phyloP scores from a whole-genome alignment of 2,113 vertebrate genomes.

The Turdus rufiventris region DNA sequence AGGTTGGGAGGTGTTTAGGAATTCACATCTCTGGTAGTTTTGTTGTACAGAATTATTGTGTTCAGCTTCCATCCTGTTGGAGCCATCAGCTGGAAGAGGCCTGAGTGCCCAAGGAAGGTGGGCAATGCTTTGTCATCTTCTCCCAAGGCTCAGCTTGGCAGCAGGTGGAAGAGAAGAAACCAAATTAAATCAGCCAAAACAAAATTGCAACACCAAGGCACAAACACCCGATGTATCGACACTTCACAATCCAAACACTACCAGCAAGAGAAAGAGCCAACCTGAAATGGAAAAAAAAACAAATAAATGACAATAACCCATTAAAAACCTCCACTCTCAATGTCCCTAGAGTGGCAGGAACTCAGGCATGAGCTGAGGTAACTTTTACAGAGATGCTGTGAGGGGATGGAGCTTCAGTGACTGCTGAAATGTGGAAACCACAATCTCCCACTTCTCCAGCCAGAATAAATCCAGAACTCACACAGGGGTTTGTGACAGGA shows the following conservation, averaged over 20 bases:
- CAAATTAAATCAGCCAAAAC: neutral
- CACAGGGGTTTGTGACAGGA: neutral
- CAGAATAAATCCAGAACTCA: neutral
- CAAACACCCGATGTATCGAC: rapidly evolving
- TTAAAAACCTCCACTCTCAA: rapidly evolving
- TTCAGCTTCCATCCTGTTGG: neutral
- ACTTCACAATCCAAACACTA: neutral
- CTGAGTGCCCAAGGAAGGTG: neutral
- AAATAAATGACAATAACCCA: rapidly evolving
- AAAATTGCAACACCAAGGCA: neutral
- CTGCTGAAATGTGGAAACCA: neutral
- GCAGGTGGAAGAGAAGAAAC: neutral
- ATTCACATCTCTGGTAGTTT: neutral
- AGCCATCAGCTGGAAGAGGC: neutral
- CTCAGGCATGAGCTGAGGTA: neutral
- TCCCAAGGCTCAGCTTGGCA: neutral
- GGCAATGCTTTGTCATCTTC: rapidly evolving
- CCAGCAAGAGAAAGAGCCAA: neutral
- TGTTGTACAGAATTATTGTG: rapidly evolving
- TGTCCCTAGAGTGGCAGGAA: neutral
- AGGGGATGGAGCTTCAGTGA: neutral
- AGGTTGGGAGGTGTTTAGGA: neutral
- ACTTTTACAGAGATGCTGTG: neutral
- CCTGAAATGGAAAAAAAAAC: neutral
- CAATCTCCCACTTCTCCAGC: rapidly evolving